Evolutionary conservation across 2,113 vertebrate species (phyloP).

Genomic region (Catharus fuscescens): DNA sequence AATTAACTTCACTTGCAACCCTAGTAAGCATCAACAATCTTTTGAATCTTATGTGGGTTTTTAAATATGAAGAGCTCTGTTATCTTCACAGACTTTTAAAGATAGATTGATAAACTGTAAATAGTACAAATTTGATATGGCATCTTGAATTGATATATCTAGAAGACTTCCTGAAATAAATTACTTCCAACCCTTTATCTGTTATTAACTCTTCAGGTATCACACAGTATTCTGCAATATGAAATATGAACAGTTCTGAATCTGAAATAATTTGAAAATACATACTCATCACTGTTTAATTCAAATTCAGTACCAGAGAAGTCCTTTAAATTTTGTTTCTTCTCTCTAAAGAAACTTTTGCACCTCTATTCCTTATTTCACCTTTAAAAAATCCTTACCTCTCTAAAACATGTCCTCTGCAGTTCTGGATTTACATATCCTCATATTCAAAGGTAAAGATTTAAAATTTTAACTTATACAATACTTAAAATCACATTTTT

Average conservation of each 20-base stretch:
- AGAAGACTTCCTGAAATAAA: conserved; percentile 33
- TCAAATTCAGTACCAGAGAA: background rate
- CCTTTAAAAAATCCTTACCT: background rate
- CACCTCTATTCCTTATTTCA: background rate
- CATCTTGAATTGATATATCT: conserved; percentile 1
- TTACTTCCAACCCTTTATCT: background rate
- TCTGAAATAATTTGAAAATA: background rate
- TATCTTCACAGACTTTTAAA: conserved; percentile 53
- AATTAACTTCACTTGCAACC: background rate
- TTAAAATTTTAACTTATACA: background rate
- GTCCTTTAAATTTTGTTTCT: background rate
- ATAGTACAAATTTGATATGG: conserved; percentile 19
- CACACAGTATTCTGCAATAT: background rate
- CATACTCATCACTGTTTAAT: background rate
- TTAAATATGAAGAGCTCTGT: conserved; percentile 30
- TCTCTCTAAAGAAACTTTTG: background rate
- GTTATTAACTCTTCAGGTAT: conserved; percentile 43
- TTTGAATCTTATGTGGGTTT: conserved; percentile 1
- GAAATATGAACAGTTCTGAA: background rate
- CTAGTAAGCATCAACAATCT: conserved; percentile 16
- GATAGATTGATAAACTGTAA: conserved; percentile 50
- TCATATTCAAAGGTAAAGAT: background rate
- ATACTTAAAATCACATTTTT: background rate
- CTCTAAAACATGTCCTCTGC: background rate
- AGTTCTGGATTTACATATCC: background rate